Conservation (phyloP, 2,888 invertebrate genomes). For the Eustalomyia histrio region DNA sequence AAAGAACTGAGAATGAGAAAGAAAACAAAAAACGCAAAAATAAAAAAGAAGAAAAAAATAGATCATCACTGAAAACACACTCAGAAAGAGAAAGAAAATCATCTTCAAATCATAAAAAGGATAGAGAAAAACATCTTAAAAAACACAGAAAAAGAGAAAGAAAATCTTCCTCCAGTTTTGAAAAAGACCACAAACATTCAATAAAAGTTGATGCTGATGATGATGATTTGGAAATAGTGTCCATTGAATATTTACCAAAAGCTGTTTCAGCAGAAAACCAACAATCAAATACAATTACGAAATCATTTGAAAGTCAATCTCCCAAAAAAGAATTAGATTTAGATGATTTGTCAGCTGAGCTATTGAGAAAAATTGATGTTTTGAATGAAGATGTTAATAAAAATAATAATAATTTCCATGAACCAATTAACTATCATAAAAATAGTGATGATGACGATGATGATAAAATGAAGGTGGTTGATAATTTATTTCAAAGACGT, state of each 20-base stretch:
- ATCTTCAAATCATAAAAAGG: neutral
- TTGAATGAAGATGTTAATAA: constrained; percentile 28
- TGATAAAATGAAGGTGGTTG: neutral
- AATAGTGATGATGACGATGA: neutral
- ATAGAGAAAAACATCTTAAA: neutral
- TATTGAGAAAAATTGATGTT: constrained; percentile 51
- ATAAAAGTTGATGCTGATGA: constrained; percentile 27
- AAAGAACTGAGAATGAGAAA: neutral
- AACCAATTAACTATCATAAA: constrained; percentile 38
- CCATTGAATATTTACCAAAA: constrained; percentile 21
- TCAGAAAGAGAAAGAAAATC: neutral
- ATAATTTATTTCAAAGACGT: constrained; percentile 31
- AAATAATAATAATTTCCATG: constrained; percentile 2
- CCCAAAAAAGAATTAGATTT: neutral
- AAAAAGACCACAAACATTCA: neutral
- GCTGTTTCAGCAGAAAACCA: neutral
- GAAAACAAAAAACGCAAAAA: neutral
- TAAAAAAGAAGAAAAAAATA: neutral
- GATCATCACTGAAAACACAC: neutral
- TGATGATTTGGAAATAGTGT: constrained; percentile 54
- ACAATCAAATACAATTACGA: neutral
- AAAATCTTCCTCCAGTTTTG: neutral
- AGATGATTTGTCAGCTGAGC: constrained; percentile 25
- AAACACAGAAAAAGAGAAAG: neutral
- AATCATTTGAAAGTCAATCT: neutral